Evolutionary conservation across 2,888 invertebrate genomes (phyloP).

Genomic region (Eubasilissa splendida): DNA sequence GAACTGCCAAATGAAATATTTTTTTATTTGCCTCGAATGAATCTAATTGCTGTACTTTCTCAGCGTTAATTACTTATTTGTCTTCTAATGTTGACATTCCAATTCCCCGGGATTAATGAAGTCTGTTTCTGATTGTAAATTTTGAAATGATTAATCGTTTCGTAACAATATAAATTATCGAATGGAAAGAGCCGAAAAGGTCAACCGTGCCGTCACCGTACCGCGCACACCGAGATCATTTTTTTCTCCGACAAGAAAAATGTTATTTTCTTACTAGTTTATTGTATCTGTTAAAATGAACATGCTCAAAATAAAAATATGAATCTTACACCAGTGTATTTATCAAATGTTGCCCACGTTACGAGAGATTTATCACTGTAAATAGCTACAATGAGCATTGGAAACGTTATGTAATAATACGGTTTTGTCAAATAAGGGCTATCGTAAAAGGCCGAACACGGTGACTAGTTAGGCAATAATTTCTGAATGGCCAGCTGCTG

Average conservation of each 20-base stretch:
- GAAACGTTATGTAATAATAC: background rate
- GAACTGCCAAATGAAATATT: no score
- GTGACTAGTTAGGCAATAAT: constrained; percentile 3
- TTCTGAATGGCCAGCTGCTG: constrained; percentile 28
- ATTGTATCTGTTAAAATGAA: constrained; percentile 8
- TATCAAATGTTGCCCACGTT: no score
- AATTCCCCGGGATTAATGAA: constrained; percentile 7
- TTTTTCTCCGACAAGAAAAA: background rate
- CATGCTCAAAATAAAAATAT: no score
- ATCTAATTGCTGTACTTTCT: no score
- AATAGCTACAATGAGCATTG: background rate
- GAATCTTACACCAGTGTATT: no score
- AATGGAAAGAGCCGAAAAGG: constrained; percentile 26
- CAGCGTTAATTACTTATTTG: no score
- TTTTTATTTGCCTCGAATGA: no score
- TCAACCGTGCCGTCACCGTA: constrained; percentile 21
- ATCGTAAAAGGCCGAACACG: constrained; percentile 11
- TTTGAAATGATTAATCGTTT: constrained; percentile 7
- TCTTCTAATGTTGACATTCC: background rate
- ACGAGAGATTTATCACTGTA: constrained; percentile 1
- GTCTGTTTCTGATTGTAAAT: constrained; percentile 17
- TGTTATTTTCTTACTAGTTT: constrained; percentile 14
- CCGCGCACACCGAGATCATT: constrained; percentile 11
- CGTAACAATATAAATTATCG: background rate
- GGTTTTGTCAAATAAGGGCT: constrained; percentile 22